These are phyloP conservation scores for Picathartes gymnocephalus DNA, from an alignment of 2,113 vertebrate species.

Conservation along the genomic window DNA sequence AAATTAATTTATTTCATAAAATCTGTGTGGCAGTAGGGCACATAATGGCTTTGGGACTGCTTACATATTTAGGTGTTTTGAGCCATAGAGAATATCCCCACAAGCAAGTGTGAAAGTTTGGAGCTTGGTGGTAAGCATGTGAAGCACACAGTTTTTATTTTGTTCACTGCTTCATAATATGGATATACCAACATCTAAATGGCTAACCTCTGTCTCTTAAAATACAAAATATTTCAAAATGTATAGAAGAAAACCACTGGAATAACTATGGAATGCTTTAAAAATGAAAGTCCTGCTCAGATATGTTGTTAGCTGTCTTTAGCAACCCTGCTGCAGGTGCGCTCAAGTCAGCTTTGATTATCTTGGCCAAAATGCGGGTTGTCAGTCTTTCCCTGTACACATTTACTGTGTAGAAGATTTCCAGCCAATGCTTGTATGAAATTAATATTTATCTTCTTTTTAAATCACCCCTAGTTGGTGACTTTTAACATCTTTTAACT, in stretches of 20 bases:
- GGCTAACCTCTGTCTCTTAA: not conserved
- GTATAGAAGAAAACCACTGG: not conserved
- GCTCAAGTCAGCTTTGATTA: not conserved
- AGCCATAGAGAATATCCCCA: not conserved
- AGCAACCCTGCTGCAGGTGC: not conserved
- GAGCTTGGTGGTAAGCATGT: not conserved
- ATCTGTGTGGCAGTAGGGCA: not conserved
- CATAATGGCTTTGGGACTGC: not conserved
- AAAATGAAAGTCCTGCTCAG: not conserved
- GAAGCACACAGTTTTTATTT: not conserved
- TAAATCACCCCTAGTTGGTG: not conserved
- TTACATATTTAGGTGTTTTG: not conserved
- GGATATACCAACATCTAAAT: not conserved
- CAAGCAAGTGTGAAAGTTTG: not conserved
- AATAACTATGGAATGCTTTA: not conserved
- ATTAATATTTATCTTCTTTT: not conserved
- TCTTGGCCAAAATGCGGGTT: not conserved
- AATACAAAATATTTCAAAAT: not conserved
- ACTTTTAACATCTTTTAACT: not conserved
- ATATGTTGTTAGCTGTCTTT: not conserved
- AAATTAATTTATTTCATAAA: not conserved
- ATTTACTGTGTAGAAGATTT: not conserved
- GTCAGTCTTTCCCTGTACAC: not conserved
- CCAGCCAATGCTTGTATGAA: not conserved
- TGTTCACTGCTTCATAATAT: not conserved